Base-by-base conservation (phyloP, 2,797 vertebrate genomes). In the Lemur catta region DNA sequence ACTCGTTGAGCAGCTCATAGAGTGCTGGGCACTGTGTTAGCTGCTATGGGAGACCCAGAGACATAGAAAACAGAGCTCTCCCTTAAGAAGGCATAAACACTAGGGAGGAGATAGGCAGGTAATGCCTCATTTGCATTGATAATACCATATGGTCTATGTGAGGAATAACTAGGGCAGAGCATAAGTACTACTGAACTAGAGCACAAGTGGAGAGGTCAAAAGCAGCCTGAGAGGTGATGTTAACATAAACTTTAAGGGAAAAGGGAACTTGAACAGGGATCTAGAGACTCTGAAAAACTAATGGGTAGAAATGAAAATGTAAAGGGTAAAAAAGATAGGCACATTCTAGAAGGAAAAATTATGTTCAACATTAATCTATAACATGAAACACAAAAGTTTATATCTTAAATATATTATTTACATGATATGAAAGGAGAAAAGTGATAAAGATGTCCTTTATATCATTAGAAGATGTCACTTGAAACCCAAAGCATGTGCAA, bases 241-340 rank as follows among this genome's bases (percentile, higher is more conserved):
- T 26, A 38, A 85, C 2, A 43, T 2, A 50, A 91, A 41, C 22
- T 41, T 84, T 28, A 75, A 89, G 52, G 17, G 46, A 18, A 93
- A 93, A 91, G 59, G 28, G 61, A 71, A 78, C 1, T 15, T 63
- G 24, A 63, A 57, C 26, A 95, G 69, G 48, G 81, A 97, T 74
- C 33, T 33, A 90, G 55, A 75, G 78, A 67, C 46, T 71, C 46
- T 52, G n/a, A 82, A 93, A 93, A 95, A 71, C 26, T 75, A 78
- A 84, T 28, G 57, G 33, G 74, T 76, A 92, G n/a, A 24, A 93
- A 85, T 69, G 69, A 94, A 81, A 96, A 69, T 20, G 24, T 74
- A 43, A 82, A 79, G 33, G 24, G 30, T 33, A 55, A 86, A 84
- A 94, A 80, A 69, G 48, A 74, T 1, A 38, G 79, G 65, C 55